Evolutionary conservation across 1,140 invertebrate species (phyloP).

Genomic region (Tetramorium alpestre): DNA sequence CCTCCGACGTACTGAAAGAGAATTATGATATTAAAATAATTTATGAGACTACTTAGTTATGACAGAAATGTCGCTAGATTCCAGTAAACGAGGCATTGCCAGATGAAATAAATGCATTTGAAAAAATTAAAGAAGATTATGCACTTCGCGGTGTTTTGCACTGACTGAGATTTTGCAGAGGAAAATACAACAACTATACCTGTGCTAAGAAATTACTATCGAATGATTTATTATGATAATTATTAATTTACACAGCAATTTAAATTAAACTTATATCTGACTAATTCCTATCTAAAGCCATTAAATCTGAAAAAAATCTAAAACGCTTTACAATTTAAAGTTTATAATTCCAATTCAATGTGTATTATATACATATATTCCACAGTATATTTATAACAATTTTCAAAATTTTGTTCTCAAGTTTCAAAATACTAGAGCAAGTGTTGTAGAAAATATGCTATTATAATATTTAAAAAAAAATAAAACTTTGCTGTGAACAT

Average conservation of each 20-base stretch:
- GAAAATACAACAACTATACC: too few species aligned
- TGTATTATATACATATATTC: not conserved
- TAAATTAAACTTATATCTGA: not conserved
- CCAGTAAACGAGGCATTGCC: not conserved
- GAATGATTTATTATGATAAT: not conserved
- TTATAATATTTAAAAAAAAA: not conserved
- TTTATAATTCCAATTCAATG: not conserved
- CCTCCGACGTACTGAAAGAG: not conserved
- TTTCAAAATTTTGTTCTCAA: not conserved
- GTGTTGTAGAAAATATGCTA: not conserved
- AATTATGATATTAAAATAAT: conserved; percentile 27
- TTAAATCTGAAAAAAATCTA: not conserved
- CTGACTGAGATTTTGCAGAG: not conserved
- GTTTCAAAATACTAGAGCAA: not conserved
- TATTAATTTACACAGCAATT: not conserved
- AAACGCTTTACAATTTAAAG: not conserved
- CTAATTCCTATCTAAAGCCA: not conserved
- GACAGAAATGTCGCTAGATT: not conserved
- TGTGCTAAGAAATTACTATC: not conserved
- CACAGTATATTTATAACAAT: not conserved
- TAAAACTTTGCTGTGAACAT: not conserved
- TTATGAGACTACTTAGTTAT: conserved; percentile 11
- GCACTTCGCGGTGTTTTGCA: not conserved
- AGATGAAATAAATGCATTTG: conserved; percentile 8
- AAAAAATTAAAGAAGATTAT: not conserved